Conservation (phyloP, 2,113 vertebrate genomes). For the Corydoras sp. region DNA sequence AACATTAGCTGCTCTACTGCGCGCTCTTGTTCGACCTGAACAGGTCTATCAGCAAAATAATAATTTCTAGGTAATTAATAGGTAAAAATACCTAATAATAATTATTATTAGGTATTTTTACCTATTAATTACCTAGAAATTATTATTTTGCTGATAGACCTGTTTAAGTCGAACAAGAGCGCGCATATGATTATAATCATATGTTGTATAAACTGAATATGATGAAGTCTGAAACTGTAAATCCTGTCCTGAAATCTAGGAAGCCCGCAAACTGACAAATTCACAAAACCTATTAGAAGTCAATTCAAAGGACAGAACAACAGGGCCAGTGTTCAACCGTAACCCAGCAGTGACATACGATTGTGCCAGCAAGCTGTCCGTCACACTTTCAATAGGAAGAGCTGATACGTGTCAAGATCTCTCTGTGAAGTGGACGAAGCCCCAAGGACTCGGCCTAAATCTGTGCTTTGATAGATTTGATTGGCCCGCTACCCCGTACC, state of each 20-base stretch:
- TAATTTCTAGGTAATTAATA: too few species aligned
- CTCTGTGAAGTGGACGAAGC: conserved; percentile 54
- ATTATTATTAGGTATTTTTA: too few species aligned
- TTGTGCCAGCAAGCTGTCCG: conserved; percentile 56
- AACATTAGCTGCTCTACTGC: not conserved
- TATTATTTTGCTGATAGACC: too few species aligned
- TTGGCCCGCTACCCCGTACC: conserved; percentile 52
- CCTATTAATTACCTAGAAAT: too few species aligned
- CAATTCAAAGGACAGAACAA: conserved; percentile 52
- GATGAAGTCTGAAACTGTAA: conserved; percentile 55
- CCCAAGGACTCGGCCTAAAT: conserved; percentile 53
- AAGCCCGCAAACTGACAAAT: conserved; percentile 49
- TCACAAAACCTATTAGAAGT: conserved; percentile 53
- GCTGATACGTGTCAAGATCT: conserved; percentile 60
- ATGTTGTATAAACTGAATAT: not conserved
- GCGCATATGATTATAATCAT: too few species aligned
- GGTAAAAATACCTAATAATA: too few species aligned
- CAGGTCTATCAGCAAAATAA: too few species aligned
- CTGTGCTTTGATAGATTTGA: conserved; percentile 57
- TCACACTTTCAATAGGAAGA: conserved; percentile 64
- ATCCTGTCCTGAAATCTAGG: conserved; percentile 52
- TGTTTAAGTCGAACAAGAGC: too few species aligned
- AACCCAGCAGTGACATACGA: conserved; percentile 52
- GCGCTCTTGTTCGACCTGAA: too few species aligned
- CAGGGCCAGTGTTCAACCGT: conserved; percentile 50